Evolutionary conservation across 2,888 invertebrate genomes (phyloP).

Genomic region (Orchesellides sinensis): DNA sequence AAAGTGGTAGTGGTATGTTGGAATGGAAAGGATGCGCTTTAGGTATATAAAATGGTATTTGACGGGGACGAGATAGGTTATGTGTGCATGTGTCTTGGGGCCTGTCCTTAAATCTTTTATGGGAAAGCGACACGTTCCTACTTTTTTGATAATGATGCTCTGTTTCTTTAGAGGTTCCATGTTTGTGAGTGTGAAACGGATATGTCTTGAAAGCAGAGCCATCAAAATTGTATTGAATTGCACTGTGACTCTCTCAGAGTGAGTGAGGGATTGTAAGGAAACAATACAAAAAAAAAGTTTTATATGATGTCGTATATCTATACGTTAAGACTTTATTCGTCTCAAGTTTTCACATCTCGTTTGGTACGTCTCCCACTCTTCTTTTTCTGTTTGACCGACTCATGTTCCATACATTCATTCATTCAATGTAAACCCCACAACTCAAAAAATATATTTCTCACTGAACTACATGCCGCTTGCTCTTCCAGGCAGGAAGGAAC

Average conservation of each 20-base stretch:
- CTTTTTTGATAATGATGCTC: constrained; percentile 58
- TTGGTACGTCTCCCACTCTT: constrained; percentile 22
- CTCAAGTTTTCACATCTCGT: constrained; percentile 44
- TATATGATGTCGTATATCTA: constrained; percentile 25
- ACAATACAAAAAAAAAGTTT: constrained; percentile 20
- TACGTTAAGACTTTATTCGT: not conserved
- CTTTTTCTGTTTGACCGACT: constrained; percentile 42
- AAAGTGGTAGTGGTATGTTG: no score
- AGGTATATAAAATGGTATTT: no score
- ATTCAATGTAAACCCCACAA: constrained; percentile 21
- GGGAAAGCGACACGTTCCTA: constrained; percentile 65
- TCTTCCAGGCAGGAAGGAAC: constrained; percentile 49
- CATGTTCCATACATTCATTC: constrained; percentile 32
- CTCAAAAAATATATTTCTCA: constrained; percentile 20
- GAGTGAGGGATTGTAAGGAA: constrained; percentile 17
- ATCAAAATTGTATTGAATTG: constrained; percentile 56
- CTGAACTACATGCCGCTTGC: constrained; percentile 1
- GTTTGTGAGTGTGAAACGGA: constrained; percentile 64
- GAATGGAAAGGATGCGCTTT: constrained; percentile 14
- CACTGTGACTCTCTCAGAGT: constrained; percentile 45
- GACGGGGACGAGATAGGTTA: constrained; percentile 58
- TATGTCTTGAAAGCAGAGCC: constrained; percentile 51
- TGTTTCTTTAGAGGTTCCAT: constrained; percentile 46
- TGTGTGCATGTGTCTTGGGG: constrained; percentile 55
- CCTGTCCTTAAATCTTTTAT: constrained; percentile 66